Evolutionary conservation across 2,113 vertebrate species (phyloP).

Genomic region (Todiramphus saurophagus): DNA sequence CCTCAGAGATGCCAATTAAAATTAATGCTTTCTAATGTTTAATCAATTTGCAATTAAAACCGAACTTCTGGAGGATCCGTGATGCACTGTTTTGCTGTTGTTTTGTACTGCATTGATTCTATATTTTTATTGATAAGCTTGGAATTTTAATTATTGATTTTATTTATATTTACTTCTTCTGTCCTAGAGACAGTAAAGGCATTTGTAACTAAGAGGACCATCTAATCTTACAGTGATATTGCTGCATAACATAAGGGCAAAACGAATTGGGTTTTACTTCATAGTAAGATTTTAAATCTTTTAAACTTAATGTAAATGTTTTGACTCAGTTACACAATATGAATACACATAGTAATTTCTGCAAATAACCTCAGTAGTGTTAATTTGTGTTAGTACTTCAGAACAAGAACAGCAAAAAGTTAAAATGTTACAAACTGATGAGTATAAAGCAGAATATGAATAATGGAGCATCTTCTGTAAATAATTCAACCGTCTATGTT

Average conservation of each 20-base stretch:
- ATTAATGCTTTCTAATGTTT: background rate
- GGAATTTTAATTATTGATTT: background rate
- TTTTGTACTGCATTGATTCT: background rate
- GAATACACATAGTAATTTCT: background rate
- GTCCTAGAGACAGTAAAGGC: background rate
- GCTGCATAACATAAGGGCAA: background rate
- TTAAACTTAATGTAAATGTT: background rate
- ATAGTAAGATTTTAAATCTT: background rate
- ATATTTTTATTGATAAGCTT: background rate
- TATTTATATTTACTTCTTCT: background rate
- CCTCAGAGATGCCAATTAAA: background rate
- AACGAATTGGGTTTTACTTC: background rate
- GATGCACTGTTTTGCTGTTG: background rate
- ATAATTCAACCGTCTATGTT: background rate
- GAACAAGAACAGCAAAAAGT: accelerated
- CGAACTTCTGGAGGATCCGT: background rate
- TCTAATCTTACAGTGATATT: background rate
- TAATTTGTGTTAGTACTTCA: background rate
- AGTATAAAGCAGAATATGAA: background rate
- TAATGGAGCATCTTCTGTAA: background rate
- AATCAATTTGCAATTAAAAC: background rate
- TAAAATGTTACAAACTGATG: background rate
- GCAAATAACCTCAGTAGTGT: background rate
- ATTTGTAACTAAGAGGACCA: background rate
- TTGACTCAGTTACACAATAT: background rate